Evolutionary conservation across 2,797 vertebrate genomes (phyloP).

Genomic region (Phrynocephalus forsythii): DNA sequence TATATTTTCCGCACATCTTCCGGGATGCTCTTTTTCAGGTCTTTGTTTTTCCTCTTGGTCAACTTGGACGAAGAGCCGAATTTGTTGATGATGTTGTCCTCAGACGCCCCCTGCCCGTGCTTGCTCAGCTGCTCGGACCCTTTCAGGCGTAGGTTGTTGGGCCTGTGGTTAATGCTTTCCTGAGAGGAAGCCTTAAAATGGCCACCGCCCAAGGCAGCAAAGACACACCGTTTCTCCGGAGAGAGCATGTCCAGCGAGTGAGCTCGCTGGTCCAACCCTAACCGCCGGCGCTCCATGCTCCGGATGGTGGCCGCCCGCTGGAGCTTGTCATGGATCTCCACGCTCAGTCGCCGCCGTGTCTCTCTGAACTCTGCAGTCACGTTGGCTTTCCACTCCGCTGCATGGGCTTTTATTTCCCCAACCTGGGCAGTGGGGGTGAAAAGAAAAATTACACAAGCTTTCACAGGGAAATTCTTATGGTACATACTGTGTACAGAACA

Average conservation of each 20-base stretch:
- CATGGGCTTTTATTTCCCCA: constrained; percentile 96
- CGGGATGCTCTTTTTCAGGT: constrained; percentile 87
- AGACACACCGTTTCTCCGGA: constrained; percentile 92
- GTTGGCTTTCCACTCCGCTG: constrained; percentile 97
- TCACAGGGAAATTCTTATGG: constrained; percentile 21
- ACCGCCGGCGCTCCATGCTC: constrained; percentile 95
- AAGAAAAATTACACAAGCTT: not conserved
- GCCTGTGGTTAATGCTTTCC: constrained; percentile 95
- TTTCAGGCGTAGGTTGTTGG: constrained; percentile 93
- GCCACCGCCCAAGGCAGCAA: constrained; percentile 89
- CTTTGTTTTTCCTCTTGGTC: constrained; percentile 92
- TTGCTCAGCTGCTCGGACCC: constrained; percentile 84
- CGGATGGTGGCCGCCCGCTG: constrained; percentile 96
- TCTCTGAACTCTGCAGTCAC: constrained; percentile 95
- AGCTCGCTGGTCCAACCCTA: constrained; percentile 94
- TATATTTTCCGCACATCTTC: constrained; percentile 88
- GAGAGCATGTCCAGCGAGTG: constrained; percentile 97
- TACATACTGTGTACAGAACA: not conserved
- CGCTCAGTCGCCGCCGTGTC: constrained; percentile 91
- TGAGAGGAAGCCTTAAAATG: constrained; percentile 95
- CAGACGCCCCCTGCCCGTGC: constrained; percentile 85
- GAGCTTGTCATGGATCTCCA: constrained; percentile 96
- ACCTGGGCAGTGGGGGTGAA: constrained; percentile 80
- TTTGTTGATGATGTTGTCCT: constrained; percentile 96
- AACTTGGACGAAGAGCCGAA: constrained; percentile 91